Evolutionary conservation across 2,888 invertebrate species (phyloP).

Genomic region (Melanotus villosus): DNA sequence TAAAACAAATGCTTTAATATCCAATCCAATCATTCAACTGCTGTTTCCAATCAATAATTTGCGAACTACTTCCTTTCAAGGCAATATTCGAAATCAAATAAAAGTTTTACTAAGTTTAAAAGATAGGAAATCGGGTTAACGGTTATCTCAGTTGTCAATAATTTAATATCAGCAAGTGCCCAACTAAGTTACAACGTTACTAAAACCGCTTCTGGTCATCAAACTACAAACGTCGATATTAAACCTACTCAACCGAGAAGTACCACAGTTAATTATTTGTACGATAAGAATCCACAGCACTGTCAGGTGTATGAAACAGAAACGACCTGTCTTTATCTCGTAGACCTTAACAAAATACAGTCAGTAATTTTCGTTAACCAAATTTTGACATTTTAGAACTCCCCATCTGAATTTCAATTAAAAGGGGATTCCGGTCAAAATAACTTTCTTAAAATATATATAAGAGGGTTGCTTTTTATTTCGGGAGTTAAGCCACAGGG

Average conservation of each 20-base stretch:
- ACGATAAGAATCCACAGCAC: not conserved
- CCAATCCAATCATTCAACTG: too few species aligned
- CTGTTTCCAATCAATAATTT: too few species aligned
- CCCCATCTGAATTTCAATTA: too few species aligned
- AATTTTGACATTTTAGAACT: not conserved
- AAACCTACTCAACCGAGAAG: slow-evolving; percentile 10
- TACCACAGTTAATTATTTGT: slow-evolving; percentile 17
- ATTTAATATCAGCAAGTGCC: not conserved
- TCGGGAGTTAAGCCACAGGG: not conserved
- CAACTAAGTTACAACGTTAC: not conserved
- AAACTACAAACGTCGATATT: slow-evolving; percentile 18
- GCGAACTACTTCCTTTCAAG: too few species aligned
- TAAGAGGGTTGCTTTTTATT: not conserved
- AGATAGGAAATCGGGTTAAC: not conserved
- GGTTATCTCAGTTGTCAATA: not conserved
- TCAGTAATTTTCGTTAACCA: not conserved
- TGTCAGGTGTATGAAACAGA: not conserved
- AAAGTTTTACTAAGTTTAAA: too few species aligned
- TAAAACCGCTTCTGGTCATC: slow-evolving; percentile 10
- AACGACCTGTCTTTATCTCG: not conserved
- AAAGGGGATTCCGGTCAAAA: not conserved
- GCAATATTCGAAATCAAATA: too few species aligned
- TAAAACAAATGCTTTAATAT: too few species aligned
- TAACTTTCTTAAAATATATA: not conserved
- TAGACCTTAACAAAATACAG: not conserved